Conservation (phyloP, 2,797 vertebrate genomes). For the Dicrostonyx torquatus region DNA sequence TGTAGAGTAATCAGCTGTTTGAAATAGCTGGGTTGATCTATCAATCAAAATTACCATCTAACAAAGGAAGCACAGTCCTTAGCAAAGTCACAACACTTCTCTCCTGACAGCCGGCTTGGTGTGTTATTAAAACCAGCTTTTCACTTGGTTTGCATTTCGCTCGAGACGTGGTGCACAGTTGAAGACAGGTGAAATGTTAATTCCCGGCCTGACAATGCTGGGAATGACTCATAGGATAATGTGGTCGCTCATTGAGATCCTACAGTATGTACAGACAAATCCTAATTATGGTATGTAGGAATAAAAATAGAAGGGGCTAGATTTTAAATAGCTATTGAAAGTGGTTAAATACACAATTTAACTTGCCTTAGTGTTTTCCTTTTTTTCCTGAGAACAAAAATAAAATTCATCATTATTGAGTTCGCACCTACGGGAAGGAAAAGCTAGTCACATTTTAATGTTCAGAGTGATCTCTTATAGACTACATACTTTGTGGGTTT, state of each 20-base stretch:
- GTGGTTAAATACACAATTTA: conserved; percentile 73
- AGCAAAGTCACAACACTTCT: conserved; percentile 76
- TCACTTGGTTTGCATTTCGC: conserved; percentile 76
- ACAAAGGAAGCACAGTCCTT: conserved; percentile 75
- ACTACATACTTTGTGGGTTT: not conserved
- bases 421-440: conserved; percentile 37
- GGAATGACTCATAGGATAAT: conserved; percentile 82
- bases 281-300: conserved; percentile 79
- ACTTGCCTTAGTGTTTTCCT: conserved; percentile 60
- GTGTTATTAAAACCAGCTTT: conserved; percentile 77
- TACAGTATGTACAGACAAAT: conserved; percentile 71
- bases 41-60: conserved; percentile 75
- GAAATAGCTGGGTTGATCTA: conserved; percentile 69
- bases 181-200: conserved; percentile 83
- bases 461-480: not conserved
- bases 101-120: conserved; percentile 61
- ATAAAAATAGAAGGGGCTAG: conserved; percentile 74
- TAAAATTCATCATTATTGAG: conserved; percentile 46
- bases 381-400: conserved; percentile 25
- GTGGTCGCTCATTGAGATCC: conserved; percentile 79
- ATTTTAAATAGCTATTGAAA: conserved; percentile 78
- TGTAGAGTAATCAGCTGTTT: conserved; percentile 74
- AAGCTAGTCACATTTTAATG: conserved; percentile 37
- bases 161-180: conserved; percentile 65
- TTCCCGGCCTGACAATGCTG: conserved; percentile 79